These are phyloP conservation scores for Eubasilissa splendida DNA, from an alignment of 2,888 invertebrate genomes.

Conservation along the genomic window DNA sequence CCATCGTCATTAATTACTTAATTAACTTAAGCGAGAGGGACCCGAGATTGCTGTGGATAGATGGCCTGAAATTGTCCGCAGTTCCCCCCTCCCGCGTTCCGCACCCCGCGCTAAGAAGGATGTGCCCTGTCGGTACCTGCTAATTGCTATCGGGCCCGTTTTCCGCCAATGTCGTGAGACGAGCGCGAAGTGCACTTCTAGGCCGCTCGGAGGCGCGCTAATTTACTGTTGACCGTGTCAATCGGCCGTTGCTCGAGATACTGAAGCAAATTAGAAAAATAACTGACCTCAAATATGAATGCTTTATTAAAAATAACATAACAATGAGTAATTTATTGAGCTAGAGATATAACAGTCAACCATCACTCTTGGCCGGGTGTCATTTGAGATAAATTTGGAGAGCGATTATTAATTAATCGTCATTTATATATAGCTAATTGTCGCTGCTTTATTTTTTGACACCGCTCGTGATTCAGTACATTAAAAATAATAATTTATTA, in stretches of 20 bases:
- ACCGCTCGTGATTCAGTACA: no score
- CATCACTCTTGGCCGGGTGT: conserved; percentile 2
- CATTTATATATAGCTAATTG: no score
- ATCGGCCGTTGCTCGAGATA: background rate
- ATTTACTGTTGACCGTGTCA: conserved; percentile 1
- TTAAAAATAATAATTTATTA: no score
- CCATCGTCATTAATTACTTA: conserved; percentile 42
- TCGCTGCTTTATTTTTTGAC: no score
- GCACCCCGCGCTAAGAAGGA: background rate
- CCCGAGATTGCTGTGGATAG: background rate
- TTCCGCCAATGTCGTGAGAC: conserved; percentile 6
- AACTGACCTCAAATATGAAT: background rate
- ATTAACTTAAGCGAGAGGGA: conserved; percentile 40
- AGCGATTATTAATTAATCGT: no score
- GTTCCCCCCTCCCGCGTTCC: background rate
- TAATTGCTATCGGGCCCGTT: conserved; percentile 40
- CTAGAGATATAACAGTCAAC: conserved; percentile 12
- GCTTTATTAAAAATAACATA: background rate
- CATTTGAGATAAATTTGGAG: background rate
- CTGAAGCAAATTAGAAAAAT: background rate
- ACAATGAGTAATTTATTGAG: background rate
- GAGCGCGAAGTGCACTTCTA: conserved; percentile 17
- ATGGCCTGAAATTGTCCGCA: conserved; percentile 7
- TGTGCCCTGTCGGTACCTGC: conserved; percentile 25
- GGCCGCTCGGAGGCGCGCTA: conserved; percentile 22